Percentiles rank a stretch among this genome's conserved stretches.
These are phyloP conservation scores for Podilymbus podiceps DNA, from an alignment of 2,113 vertebrate species.

Conservation along the genomic window DNA sequence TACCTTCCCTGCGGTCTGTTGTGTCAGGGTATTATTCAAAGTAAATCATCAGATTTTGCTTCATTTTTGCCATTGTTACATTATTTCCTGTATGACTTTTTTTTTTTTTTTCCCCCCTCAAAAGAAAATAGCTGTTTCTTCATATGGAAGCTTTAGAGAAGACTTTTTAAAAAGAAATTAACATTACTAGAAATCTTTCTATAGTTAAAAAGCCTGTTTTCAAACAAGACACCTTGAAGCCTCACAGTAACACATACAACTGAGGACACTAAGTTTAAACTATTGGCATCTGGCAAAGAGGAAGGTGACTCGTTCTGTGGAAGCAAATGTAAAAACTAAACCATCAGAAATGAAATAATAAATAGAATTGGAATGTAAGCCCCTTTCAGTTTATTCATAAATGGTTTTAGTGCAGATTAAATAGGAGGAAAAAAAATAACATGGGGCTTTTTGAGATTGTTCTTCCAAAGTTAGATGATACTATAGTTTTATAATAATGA, in stretches of 20 bases:
- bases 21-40: constrained; percentile 6
- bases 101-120: neutral
- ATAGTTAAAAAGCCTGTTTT: neutral
- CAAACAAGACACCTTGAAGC: neutral
- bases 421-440: neutral
- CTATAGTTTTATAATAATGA: neutral
- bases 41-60: constrained; percentile 18
- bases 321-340: constrained; percentile 13
- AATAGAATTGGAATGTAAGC: neutral
- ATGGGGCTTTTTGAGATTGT: neutral
- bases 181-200: neutral
- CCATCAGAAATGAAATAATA: neutral
- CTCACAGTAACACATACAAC: neutral
- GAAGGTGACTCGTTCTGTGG: neutral
- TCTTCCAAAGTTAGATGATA: neutral
- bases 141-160: neutral
- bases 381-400: neutral
- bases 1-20: neutral
- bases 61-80: constrained; percentile 36
- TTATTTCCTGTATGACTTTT: constrained; percentile 3
- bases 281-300: neutral
- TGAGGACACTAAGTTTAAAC: neutral
- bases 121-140: neutral
- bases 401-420: neutral
- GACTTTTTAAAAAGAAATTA: neutral